phyloP scores from a whole-genome alignment of 2,113 vertebrate genomes.

The Chascanopsetta lugubris region DNA sequence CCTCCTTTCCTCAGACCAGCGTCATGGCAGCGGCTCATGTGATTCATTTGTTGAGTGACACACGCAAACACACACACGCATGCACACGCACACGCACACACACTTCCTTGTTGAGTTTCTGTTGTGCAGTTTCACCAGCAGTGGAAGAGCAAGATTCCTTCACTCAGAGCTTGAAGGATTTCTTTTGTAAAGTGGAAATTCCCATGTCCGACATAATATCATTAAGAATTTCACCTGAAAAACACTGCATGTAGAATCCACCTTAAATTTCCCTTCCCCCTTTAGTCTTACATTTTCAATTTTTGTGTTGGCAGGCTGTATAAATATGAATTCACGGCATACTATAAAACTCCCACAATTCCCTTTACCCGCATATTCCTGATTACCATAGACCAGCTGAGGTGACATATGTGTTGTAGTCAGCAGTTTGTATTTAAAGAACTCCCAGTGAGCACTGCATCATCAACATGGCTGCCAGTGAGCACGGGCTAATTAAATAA shows the following conservation, averaged over 20 bases:
- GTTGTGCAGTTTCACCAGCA: not conserved
- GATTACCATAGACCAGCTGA: constrained; percentile 31
- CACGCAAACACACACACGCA: too few relatives aligned
- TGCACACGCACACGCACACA: too few relatives aligned
- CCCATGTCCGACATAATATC: not conserved
- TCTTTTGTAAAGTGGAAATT: constrained; percentile 10
- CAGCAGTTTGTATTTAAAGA: constrained; percentile 39
- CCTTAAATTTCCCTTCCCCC: constrained; percentile 9
- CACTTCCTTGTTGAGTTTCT: constrained; percentile 6
- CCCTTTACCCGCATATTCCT: constrained; percentile 19
- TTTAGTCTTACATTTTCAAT: constrained; percentile 21
- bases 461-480: constrained; percentile 34
- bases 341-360: constrained; percentile 13
- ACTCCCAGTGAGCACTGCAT: constrained; percentile 13
- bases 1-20: not conserved
- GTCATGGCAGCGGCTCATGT: not conserved
- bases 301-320: constrained; percentile 11
- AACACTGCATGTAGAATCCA: not conserved
- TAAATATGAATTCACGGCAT: constrained; percentile 10
- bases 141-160: constrained; percentile 30
- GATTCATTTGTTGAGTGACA: not conserved
- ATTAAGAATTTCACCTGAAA: not conserved
- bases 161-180: not conserved
- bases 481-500: constrained; percentile 26
- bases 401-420: constrained; percentile 41